phyloP scores from a whole-genome alignment of 1,140 invertebrate species.

The Drosophila mojavensis region DNA sequence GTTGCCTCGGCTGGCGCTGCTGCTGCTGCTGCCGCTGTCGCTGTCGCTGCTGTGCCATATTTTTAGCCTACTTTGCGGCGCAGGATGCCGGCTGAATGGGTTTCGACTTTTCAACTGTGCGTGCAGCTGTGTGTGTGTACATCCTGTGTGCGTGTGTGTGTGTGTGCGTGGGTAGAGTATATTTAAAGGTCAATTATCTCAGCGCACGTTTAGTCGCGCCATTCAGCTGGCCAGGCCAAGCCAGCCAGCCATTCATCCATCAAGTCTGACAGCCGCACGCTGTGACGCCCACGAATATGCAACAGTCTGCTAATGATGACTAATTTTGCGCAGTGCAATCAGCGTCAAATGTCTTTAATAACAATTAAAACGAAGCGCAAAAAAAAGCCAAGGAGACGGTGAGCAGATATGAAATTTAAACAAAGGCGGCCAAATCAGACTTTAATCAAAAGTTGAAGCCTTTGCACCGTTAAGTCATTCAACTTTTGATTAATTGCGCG shows the following conservation, averaged over 20 bases:
- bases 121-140: background rate
- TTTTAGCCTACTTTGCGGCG: slow-evolving; percentile 78
- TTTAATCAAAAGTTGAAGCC: slow-evolving; percentile 33
- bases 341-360: slow-evolving; percentile 61
- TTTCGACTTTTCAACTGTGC: slow-evolving; percentile 40
- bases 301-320: slow-evolving; percentile 62
- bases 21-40: slow-evolving; percentile 34
- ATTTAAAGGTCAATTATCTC: slow-evolving; percentile 78
- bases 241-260: slow-evolving; percentile 61
- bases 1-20: slow-evolving; percentile 17
- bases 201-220: slow-evolving; percentile 33
- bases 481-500: slow-evolving; percentile 79
- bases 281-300: slow-evolving; percentile 65
- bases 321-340: slow-evolving; percentile 59
- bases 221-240: slow-evolving; percentile 67
- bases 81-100: slow-evolving; percentile 38
- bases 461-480: slow-evolving; percentile 50
- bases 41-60: slow-evolving; percentile 64
- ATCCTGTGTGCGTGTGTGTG: slow-evolving; percentile 7
- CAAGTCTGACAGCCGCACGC: slow-evolving; percentile 41
- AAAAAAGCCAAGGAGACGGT: too few species aligned
- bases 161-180: slow-evolving; percentile 57
- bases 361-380: slow-evolving; percentile 33
- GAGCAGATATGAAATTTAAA: background rate
- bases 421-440: slow-evolving; percentile 6